phyloP scores from a whole-genome alignment of 1,140 invertebrate species.

The Drosophila carrolli region DNA sequence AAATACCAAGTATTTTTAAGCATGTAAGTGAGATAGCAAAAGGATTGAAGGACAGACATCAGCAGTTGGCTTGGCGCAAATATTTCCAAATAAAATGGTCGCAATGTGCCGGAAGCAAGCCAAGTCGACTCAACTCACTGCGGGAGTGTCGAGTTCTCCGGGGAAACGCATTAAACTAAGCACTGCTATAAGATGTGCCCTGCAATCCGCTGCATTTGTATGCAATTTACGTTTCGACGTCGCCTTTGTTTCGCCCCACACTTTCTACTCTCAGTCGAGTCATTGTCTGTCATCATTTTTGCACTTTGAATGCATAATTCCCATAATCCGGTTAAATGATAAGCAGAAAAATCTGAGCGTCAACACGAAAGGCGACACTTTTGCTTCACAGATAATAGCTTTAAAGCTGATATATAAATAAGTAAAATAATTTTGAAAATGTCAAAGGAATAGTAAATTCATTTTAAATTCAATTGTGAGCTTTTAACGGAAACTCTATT shows the following conservation, averaged over 20 bases:
- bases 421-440: slow-evolving; percentile 1
- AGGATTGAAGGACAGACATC: slow-evolving; percentile 32
- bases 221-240: slow-evolving; percentile 68
- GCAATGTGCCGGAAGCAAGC: slow-evolving; percentile 73
- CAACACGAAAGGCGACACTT: not conserved
- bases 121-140: slow-evolving; percentile 33
- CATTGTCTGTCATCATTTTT: slow-evolving; percentile 65
- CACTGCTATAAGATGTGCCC: slow-evolving; percentile 50
- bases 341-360: slow-evolving; percentile 13
- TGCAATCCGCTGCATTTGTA: slow-evolving; percentile 62
- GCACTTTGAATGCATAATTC: slow-evolving; percentile 70
- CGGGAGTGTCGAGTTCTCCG: slow-evolving; percentile 25
- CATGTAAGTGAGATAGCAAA: slow-evolving; percentile 15
- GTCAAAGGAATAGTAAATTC: not conserved
- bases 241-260: slow-evolving; percentile 51
- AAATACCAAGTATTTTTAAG: not conserved
- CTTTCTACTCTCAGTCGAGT: slow-evolving; percentile 12
- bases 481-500: not conserved
- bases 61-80: slow-evolving; percentile 48
- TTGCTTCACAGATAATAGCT: slow-evolving; percentile 11
- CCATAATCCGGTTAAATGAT: slow-evolving; percentile 67
- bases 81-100: slow-evolving; percentile 75
- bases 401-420: slow-evolving; percentile 12
- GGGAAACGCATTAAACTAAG: slow-evolving; percentile 73
- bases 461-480: no score